phyloP scores from a whole-genome alignment of 2,113 vertebrate species.

The Charina bottae region DNA sequence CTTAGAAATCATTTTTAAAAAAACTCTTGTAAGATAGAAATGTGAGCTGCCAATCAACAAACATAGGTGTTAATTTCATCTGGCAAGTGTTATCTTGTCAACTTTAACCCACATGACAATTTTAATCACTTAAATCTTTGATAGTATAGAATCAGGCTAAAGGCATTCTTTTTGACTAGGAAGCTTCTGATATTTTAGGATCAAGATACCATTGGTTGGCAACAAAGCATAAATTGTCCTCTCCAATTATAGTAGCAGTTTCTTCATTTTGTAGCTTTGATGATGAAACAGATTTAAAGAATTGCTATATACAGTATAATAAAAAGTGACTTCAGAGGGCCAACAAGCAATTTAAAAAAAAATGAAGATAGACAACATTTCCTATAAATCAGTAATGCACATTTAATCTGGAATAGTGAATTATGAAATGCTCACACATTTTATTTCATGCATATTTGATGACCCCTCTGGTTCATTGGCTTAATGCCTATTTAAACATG shows the following conservation, averaged over 20 bases:
- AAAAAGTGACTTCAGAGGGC: not conserved
- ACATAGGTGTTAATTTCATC: not conserved
- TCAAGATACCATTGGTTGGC: not conserved
- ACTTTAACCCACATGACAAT: not conserved
- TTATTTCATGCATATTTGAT: conserved; percentile 24
- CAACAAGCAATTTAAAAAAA: not conserved
- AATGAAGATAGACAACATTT: conserved; percentile 1
- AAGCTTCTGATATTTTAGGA: not conserved
- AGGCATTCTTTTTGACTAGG: too few relatives aligned
- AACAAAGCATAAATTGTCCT: not conserved
- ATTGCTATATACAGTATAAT: not conserved
- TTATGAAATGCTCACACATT: not conserved
- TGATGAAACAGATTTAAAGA: not conserved
- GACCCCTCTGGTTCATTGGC: conserved; percentile 17
- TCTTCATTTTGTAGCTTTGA: not conserved
- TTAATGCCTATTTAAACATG: conserved; percentile 27
- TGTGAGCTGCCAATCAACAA: not conserved
- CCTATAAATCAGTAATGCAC: not conserved
- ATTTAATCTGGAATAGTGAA: conserved; percentile 27
- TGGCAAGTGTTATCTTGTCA: too few relatives aligned
- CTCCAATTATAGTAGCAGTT: not conserved
- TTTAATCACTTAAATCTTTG: not conserved
- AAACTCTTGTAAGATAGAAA: not conserved
- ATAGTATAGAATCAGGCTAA: not conserved
- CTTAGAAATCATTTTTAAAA: not conserved